Conservation (phyloP, 2,113 vertebrate genomes). For the Boulengeromyrus knoepffleri region DNA sequence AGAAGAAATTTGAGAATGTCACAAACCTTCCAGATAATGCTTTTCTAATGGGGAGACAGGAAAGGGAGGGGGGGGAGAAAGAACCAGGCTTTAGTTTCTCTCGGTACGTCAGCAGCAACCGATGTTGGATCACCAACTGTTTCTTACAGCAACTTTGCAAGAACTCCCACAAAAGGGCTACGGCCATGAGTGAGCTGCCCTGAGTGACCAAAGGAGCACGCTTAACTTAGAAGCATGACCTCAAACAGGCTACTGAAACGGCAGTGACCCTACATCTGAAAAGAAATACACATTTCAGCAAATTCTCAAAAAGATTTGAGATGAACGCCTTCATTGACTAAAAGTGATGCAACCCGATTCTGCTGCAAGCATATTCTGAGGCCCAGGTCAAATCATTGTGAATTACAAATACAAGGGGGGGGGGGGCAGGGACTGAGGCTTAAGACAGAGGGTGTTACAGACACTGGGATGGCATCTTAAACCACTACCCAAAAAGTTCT, state of each 20-base stretch:
- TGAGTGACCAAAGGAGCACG: neutral
- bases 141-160: slow-evolving; percentile 55
- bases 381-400: neutral
- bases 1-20: slow-evolving; percentile 59
- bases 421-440: neutral
- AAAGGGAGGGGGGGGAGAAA: slow-evolving; percentile 51
- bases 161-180: neutral
- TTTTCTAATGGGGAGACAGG: slow-evolving; percentile 67
- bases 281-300: neutral
- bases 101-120: slow-evolving; percentile 34
- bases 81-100: slow-evolving; percentile 61
- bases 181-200: neutral
- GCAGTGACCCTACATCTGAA: neutral
- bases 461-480: neutral
- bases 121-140: slow-evolving; percentile 61
- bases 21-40: slow-evolving; percentile 80
- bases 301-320: neutral
- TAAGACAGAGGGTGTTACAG: neutral
- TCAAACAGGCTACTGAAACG: neutral
- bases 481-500: neutral
- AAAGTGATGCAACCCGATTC: neutral
- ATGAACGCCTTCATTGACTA: neutral
- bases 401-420: neutral
- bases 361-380: neutral
- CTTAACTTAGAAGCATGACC: neutral